phyloP scores from a whole-genome alignment of 2,888 invertebrate genomes.

The Byasa hedistus region DNA sequence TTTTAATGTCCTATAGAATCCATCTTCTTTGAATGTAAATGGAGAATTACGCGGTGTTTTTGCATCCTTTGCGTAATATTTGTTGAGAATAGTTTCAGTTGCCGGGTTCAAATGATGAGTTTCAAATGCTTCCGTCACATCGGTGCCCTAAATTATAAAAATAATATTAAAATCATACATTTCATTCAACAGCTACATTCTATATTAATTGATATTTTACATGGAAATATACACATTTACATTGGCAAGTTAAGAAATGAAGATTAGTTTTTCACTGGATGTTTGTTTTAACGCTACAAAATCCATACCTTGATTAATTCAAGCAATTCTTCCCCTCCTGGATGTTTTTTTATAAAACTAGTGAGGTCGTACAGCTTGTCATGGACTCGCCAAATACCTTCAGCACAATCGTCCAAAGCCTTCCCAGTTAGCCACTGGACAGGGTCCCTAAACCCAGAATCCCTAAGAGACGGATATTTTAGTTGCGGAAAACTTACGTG shows the following conservation, averaged over 20 bases:
- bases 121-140: conserved; percentile 90
- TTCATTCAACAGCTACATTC: too few species aligned
- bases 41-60: conserved; percentile 83
- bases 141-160: conserved; percentile 80
- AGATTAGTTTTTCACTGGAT: too few species aligned
- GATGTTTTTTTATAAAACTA: conserved; percentile 88
- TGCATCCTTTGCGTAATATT: conserved; percentile 82
- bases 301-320: conserved; percentile 81
- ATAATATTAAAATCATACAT: too few species aligned
- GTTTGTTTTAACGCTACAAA: too few species aligned
- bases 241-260: too few species aligned
- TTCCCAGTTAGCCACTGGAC: conserved; percentile 83
- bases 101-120: conserved; percentile 82
- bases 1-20: conserved; percentile 87
- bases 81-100: conserved; percentile 80
- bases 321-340: conserved; percentile 90
- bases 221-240: too few species aligned
- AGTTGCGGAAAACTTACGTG: conserved; percentile 73
- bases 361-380: conserved; percentile 91
- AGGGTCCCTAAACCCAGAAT: conserved; percentile 54
- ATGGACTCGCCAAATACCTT: conserved; percentile 88
- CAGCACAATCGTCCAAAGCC: conserved; percentile 84
- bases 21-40: conserved; percentile 85
- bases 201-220: too few species aligned
- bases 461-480: conserved; percentile 72